Evolutionary conservation across 2,113 vertebrate genomes (phyloP).

Genomic region (Prionailurus bengalensis): DNA sequence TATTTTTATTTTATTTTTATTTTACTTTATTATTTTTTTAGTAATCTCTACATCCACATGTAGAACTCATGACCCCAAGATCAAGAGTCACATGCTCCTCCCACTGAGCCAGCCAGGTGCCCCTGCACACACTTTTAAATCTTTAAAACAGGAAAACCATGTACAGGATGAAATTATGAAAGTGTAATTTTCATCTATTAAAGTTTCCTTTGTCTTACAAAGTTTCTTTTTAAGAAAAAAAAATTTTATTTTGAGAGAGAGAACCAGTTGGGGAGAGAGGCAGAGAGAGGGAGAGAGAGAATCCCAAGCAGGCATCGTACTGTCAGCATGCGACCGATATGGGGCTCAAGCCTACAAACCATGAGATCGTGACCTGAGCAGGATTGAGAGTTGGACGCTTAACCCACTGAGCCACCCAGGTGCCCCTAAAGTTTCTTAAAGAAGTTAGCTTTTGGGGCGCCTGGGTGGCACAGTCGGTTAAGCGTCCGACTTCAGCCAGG

Average conservation of each 20-base stretch:
- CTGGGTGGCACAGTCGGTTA: too few species aligned
- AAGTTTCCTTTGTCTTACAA: neutral
- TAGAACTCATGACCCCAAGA: neutral
- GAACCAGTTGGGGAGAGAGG: too few species aligned
- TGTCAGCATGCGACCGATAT: too few species aligned
- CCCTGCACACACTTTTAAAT: neutral
- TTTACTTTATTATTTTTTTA: neutral
- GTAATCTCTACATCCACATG: neutral
- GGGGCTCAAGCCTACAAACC: too few species aligned
- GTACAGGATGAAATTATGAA: neutral
- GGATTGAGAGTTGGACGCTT: neutral
- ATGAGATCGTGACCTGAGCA: neutral
- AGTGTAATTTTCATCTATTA: conserved; percentile 1
- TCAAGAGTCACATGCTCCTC: neutral
- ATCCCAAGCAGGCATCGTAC: too few species aligned
- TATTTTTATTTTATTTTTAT: neutral
- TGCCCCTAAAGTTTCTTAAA: neutral
- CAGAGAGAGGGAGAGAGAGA: too few species aligned
- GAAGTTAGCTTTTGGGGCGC: neutral
- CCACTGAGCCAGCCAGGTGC: neutral
- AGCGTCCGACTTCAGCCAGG: too few species aligned
- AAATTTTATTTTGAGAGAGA: neutral
- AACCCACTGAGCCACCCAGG: neutral
- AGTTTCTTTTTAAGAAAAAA: too few species aligned
- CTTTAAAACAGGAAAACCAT: conserved; percentile 23